Percentiles rank a stretch among this genome's conserved stretches.
Conservation (phyloP, 1,140 invertebrate genomes). For the Cepaea nemoralis region DNA sequence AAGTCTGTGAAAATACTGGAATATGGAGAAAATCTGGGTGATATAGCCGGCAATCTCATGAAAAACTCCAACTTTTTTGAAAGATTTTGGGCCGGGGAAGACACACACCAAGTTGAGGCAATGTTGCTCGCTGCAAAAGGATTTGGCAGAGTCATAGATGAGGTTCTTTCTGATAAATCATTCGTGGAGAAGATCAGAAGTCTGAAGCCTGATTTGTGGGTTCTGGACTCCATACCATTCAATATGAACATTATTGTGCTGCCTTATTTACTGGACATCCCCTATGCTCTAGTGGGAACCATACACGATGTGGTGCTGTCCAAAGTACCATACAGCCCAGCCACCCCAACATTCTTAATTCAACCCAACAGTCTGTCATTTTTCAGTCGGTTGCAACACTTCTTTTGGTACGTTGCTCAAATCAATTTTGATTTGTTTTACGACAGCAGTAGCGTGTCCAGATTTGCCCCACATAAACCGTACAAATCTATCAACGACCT, state of each 20-base stretch:
- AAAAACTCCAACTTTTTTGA: too few relatives aligned
- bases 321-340: slow-evolving; percentile 28
- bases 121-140: too few relatives aligned
- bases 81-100: too few relatives aligned
- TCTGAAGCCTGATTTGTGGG: slow-evolving; percentile 34
- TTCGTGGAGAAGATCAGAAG: background rate
- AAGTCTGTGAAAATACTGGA: too few relatives aligned
- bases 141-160: too few relatives aligned
- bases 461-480: slow-evolving; percentile 36
- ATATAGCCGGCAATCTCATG: too few relatives aligned
- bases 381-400: slow-evolving; percentile 3
- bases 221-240: slow-evolving; percentile 36
- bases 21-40: too few relatives aligned
- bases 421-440: background rate
- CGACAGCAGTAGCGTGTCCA: background rate
- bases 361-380: slow-evolving; percentile 36
- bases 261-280: slow-evolving; percentile 40
- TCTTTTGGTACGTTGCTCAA: background rate
- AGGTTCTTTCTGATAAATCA: too few relatives aligned
- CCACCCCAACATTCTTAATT: background rate
- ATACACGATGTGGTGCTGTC: background rate
- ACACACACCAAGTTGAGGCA: too few relatives aligned
- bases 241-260: slow-evolving; percentile 32
- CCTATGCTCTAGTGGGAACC: slow-evolving; percentile 39
- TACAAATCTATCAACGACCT: slow-evolving; percentile 14